Percentiles rank a stretch among this genome's conserved stretches.
These are phyloP conservation scores for Dolomedes plantarius DNA, from an alignment of 2,888 invertebrate genomes.

Conservation along the genomic window DNA sequence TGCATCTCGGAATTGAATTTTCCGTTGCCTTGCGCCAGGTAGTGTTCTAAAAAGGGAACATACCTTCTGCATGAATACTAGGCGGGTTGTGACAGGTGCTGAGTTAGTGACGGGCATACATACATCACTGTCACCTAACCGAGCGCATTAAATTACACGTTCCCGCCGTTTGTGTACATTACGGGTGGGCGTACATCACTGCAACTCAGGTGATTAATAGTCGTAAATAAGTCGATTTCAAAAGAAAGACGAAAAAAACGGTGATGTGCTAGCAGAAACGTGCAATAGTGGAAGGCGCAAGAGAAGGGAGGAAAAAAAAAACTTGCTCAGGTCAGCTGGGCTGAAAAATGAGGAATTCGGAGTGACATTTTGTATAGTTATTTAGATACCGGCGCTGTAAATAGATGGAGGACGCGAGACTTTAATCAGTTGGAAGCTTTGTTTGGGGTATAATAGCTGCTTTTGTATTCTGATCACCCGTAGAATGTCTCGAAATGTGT, in stretches of 20 bases:
- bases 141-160: conserved; percentile 60
- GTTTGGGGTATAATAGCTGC: conserved; percentile 3
- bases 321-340: neutral
- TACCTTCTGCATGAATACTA: conserved; percentile 43
- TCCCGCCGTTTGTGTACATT: conserved; percentile 50
- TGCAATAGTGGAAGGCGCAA: too few species aligned
- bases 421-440: conserved; percentile 7
- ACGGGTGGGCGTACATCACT: conserved; percentile 49
- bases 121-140: conserved; percentile 65
- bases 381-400: conserved; percentile 1
- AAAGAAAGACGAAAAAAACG: neutral
- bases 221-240: conserved; percentile 35
- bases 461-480: neutral
- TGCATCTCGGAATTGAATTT: neutral
- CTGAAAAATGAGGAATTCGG: conserved; percentile 4
- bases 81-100: conserved; percentile 62
- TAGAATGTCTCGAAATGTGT: neutral
- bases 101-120: conserved; percentile 53
- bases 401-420: neutral
- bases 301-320: neutral
- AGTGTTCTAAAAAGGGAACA: conserved; percentile 55
- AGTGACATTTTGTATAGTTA: conserved; percentile 1
- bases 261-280: conserved; percentile 1
- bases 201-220: conserved; percentile 47
- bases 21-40: conserved; percentile 7